phyloP scores from a whole-genome alignment of 2,888 invertebrate species.

The Lapara coniferarum region DNA sequence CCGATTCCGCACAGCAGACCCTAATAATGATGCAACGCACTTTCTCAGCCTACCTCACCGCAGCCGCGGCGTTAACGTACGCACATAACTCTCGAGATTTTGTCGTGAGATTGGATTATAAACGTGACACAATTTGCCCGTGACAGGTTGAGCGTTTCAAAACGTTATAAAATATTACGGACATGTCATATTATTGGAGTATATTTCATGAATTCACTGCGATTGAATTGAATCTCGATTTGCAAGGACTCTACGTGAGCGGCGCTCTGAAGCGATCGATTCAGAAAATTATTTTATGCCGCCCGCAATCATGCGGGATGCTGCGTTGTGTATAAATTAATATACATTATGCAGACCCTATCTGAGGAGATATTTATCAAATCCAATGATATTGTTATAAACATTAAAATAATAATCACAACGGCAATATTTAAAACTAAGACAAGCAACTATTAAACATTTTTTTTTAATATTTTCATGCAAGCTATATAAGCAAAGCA shows the following conservation, averaged over 20 bases:
- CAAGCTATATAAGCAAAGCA: too few species aligned
- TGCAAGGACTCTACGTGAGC: conserved; percentile 61
- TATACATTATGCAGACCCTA: neutral
- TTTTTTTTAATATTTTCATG: too few species aligned
- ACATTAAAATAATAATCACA: neutral
- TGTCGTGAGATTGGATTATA: conserved; percentile 48
- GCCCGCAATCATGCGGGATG: conserved; percentile 38
- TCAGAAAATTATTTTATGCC: conserved; percentile 50
- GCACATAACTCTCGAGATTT: conserved; percentile 34
- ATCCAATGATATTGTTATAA: neutral
- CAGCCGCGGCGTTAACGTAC: conserved; percentile 27
- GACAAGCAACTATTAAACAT: too few species aligned
- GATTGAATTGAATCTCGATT: conserved; percentile 51
- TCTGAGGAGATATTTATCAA: neutral
- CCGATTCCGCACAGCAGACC: neutral
- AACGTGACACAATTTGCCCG: conserved; percentile 56
- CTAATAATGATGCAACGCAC: conserved; percentile 10
- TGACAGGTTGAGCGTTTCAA: conserved; percentile 38
- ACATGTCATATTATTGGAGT: conserved; percentile 46
- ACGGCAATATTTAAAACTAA: too few species aligned
- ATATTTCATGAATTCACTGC: conserved; percentile 45
- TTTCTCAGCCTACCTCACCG: conserved; percentile 11
- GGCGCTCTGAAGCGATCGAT: conserved; percentile 47
- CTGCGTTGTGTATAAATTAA: conserved; percentile 26
- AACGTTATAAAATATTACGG: conserved; percentile 29